Percentiles rank a stretch among this genome's conserved stretches.
Evolutionary conservation across 2,797 vertebrate species (phyloP).

Genomic region (Scyliorhinus canicula): DNA sequence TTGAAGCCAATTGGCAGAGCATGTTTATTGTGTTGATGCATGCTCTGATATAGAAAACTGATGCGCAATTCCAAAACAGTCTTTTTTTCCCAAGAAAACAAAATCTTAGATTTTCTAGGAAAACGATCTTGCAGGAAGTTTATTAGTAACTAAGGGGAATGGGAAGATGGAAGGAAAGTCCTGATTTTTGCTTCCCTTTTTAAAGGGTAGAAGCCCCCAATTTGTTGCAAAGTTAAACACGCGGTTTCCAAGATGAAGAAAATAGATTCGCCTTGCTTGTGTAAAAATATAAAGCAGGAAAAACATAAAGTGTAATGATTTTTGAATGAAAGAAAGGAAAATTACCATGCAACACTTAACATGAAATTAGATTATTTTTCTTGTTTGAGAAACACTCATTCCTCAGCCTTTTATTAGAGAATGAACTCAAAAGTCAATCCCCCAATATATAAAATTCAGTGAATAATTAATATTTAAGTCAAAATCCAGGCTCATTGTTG

Average conservation of each 20-base stretch:
- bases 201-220: neutral
- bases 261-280: neutral
- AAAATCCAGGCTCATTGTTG: neutral
- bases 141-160: no score
- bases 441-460: neutral
- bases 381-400: neutral
- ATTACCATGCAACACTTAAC: neutral
- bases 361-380: neutral
- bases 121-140: neutral
- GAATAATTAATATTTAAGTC: neutral
- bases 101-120: neutral
- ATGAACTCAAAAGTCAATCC: neutral
- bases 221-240: constrained; percentile 4
- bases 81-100: neutral
- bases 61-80: constrained; percentile 9
- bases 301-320: neutral
- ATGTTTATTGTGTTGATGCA: constrained; percentile 54
- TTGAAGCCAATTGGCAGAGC: constrained; percentile 47
- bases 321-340: neutral
- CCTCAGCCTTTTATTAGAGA: neutral
- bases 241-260: neutral
- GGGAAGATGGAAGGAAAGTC: no score
- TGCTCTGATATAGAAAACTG: constrained; percentile 18
- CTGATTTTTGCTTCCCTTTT: neutral
- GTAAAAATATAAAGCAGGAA: neutral